Conservation (phyloP, 2,113 vertebrate species). For the Potamarius usumacintae region DNA sequence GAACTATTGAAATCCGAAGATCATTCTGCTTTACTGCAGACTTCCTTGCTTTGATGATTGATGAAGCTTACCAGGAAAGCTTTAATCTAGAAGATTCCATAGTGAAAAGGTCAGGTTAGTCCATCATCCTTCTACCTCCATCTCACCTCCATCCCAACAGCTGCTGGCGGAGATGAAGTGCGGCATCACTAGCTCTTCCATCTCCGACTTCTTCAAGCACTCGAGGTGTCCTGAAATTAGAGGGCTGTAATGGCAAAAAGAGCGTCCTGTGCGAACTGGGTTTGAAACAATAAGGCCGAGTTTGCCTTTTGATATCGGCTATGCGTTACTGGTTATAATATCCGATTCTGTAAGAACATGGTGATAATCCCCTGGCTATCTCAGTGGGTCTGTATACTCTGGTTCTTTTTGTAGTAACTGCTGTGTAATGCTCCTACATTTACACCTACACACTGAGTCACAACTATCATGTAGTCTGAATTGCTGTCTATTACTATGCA, state of each 20-base stretch:
- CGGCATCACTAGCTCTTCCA: constrained; percentile 22
- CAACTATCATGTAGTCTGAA: neutral
- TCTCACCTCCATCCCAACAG: neutral
- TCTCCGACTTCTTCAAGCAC: neutral
- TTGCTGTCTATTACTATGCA: neutral
- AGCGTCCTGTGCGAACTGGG: constrained; percentile 6
- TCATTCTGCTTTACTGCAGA: neutral
- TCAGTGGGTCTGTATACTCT: constrained; percentile 1
- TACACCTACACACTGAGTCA: constrained; percentile 18
- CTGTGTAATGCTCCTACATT: neutral
- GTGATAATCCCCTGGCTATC: neutral
- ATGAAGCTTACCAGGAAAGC: neutral
- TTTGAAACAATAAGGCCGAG: neutral
- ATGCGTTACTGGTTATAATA: neutral
- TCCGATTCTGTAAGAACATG: neutral
- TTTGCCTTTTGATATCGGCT: neutral
- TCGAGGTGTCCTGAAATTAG: constrained; percentile 27
- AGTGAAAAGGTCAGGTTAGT: constrained; percentile 1
- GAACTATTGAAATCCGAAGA: neutral
- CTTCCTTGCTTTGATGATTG: neutral
- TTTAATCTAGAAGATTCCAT: constrained; percentile 18
- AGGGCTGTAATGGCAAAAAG: constrained; percentile 39
- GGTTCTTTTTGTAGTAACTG: constrained; percentile 8
- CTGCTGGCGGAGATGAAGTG: constrained; percentile 26
- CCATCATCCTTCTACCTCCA: neutral